Conservation (phyloP, 2,113 vertebrate genomes). For the Brienomyrus brachyistius region DNA sequence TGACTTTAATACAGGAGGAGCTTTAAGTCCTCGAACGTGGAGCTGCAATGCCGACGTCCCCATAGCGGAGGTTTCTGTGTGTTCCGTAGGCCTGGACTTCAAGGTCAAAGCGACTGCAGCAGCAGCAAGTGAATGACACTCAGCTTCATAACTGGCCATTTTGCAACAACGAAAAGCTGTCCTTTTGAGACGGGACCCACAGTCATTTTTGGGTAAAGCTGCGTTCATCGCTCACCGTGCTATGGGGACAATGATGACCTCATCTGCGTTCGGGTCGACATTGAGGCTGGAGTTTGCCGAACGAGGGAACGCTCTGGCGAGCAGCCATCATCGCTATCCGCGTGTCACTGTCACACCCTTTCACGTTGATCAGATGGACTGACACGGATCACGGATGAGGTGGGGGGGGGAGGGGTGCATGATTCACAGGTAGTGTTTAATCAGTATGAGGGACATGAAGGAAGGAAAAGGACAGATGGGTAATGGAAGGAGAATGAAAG, state of each 20-base stretch:
- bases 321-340: background rate
- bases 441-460: background rate
- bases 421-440: constrained; percentile 1
- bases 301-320: background rate
- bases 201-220: background rate
- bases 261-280: background rate
- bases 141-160: background rate
- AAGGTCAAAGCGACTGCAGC: background rate
- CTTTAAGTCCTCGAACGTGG: background rate
- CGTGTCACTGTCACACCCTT: background rate
- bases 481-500: background rate
- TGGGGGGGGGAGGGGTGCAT: background rate
- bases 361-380: background rate
- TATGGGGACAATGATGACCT: background rate
- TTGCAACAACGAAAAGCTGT: background rate
- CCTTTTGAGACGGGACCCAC: background rate
- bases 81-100: background rate
- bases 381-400: background rate
- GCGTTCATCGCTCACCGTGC: background rate
- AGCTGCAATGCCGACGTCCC: background rate
- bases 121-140: background rate
- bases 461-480: constrained; percentile 6
- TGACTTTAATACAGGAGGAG: background rate
- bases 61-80: background rate
- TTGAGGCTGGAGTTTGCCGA: background rate